Percentiles rank a stretch among this genome's conserved stretches.
Evolutionary conservation across 2,797 vertebrate species (phyloP).

Genomic region (Hapalemur alaotrensis): DNA sequence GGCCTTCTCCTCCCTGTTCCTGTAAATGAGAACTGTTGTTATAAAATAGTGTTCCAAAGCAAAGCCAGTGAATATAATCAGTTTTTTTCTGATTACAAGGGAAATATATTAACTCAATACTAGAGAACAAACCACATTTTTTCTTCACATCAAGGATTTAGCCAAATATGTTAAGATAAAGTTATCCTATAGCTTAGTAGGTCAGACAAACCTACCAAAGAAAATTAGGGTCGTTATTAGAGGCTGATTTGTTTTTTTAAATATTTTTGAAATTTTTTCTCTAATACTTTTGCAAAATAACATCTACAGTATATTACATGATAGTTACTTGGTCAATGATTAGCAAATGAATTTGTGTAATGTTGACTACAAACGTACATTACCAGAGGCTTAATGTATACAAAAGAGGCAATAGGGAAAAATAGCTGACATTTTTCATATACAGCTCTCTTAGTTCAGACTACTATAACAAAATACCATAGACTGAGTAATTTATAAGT

Average conservation of each 20-base stretch:
- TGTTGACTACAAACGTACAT: not conserved
- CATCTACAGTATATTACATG: not conserved
- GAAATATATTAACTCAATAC: not conserved
- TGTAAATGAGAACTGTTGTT: not conserved
- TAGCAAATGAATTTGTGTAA: not conserved
- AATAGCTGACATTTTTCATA: not conserved
- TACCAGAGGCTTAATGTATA: not conserved
- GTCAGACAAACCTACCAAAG: not conserved
- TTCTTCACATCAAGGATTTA: constrained; percentile 27
- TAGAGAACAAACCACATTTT: not conserved
- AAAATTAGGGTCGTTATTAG: not conserved
- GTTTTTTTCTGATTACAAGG: not conserved
- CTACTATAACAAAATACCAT: not conserved
- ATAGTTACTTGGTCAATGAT: not conserved
- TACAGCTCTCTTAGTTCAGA: not conserved
- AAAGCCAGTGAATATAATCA: not conserved
- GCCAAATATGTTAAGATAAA: constrained; percentile 14
- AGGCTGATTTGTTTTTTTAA: not conserved
- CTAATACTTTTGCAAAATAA: constrained; percentile 4
- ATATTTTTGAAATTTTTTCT: not conserved
- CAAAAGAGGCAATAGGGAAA: not conserved
- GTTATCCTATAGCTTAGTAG: not conserved
- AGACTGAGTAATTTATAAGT: not conserved
- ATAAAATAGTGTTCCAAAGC: not conserved
- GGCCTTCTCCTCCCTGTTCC: not conserved